Evolutionary conservation across 2,113 vertebrate species (phyloP), one percentile per base, ranked within the genome.

Genomic region (Passer montanus): DNA sequence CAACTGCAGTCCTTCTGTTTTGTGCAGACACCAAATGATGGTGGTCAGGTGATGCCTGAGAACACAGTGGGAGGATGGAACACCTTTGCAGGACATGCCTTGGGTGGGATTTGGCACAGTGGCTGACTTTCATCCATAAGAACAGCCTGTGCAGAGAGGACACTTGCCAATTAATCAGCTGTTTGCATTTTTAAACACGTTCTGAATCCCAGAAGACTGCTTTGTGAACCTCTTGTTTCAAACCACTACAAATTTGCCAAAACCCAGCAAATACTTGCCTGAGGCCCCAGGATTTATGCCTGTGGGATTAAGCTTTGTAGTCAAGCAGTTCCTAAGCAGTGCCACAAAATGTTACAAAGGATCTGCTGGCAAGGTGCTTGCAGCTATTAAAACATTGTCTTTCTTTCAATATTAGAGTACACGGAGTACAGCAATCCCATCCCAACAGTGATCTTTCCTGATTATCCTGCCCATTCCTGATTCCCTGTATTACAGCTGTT

Each of bases 341-440:
- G 59, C 37, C 55, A 31, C 62, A 83, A 75, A 87, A 64, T 4
- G 1, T 50, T 86, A 41, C 35, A 67, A 58, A 80, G 47, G 35
- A 75, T 82, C 43, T 93, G 64, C 7, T 80, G 81, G 75, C 78
- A 83, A 83, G 67, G 60, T 72, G 55, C 30, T 85, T 8, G 2
- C 63, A 80, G 55, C 70, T 46, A 75, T 63, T 85, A 75, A 94
- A 95, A 62, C 6, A 52, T 66, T 73, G 77, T 93, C 94, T 97
- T 88, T 75, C 75, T 41, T 94, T 53, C 49, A 84, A 19, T 70
- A 49, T 56, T 35, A 87, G 73, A 95, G 56, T 78, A 94, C 74
- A 76, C 0, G 8, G 56, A 92, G 72, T 50, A 79, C 81, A 37
- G 27, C n/a, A 78, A 77, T 66, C 56, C 30, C 82, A 47, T 49